Evolutionary conservation across 2,797 vertebrate genomes (phyloP), one percentile per base, ranked within the genome.

Genomic region (Anolis apletophallus): DNA sequence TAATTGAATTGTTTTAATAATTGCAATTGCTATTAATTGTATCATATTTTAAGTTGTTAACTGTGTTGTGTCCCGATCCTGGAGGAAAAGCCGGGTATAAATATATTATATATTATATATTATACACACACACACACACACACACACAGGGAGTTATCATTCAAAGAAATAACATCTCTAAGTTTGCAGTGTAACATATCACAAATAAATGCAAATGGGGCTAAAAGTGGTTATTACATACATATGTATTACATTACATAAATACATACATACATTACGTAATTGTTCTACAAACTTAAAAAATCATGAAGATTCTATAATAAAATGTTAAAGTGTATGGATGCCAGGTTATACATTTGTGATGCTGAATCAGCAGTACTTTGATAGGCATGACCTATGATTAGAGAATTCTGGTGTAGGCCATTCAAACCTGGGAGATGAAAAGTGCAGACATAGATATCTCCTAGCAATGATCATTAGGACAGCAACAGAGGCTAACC

Each of bases 391-490:
- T 40, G 52, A 72, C 17, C 8, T 72, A 34, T 75, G 72, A 61
- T 84, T 61, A 74, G 13, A 14, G 26, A 34, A 59, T 21, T 23
- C 13, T 36, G 64, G 29, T 29, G 36, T 69, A 26, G 32, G 57
- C 32, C 23, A 14, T 32, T 75, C 59, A 67, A 52, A n/a, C 6
- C 21, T 40, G 3, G 10, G 67, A 81, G 52, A 34, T 68, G 16
- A 34, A 72, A 11, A 0, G 17, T 3, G 8, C 1, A 36, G 75
- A 78, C 3, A 73, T 74, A 55, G 86, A 81, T 13, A 52, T 59
- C n/a, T 77, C 81, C 40, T 46, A 52, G 1, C 54, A 84, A 16
- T 9, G 17, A 36, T 86, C 84, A 13, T 84, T 46, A 59, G 83
- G 74, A 67, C 50, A 85, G 36, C 1, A 61, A 19, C 7, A 3